Conservation (phyloP, 2,888 invertebrate species). For the Tenodera sinensis region DNA sequence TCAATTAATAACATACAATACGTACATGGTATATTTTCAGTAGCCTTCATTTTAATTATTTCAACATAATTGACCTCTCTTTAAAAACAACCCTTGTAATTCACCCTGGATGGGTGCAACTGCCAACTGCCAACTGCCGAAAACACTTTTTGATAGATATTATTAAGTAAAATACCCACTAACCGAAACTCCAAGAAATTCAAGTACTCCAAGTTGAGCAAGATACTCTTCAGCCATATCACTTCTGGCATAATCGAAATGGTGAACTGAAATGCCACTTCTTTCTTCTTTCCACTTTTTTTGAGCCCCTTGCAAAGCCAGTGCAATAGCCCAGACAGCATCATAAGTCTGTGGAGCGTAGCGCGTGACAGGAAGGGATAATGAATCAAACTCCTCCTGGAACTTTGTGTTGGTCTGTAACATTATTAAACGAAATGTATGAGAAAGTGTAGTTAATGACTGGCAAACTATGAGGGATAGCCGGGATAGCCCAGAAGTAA, state of each 20-base stretch:
- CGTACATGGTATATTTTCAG: too few relatives aligned
- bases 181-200: constrained; percentile 84
- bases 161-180: constrained; percentile 43
- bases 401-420: constrained; percentile 64
- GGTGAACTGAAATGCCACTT: constrained; percentile 47
- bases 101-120: too few relatives aligned
- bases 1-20: too few relatives aligned
- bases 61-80: too few relatives aligned
- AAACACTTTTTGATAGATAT: too few relatives aligned
- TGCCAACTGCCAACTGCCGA: too few relatives aligned
- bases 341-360: constrained; percentile 83
- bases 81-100: too few relatives aligned
- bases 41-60: too few relatives aligned
- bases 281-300: constrained; percentile 49
- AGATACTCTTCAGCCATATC: constrained; percentile 71
- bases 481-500: too few relatives aligned
- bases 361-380: constrained; percentile 40
- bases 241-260: constrained; percentile 70
- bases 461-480: too few relatives aligned
- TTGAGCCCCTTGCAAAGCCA: constrained; percentile 67
- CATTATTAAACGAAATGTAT: too few relatives aligned
- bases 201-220: constrained; percentile 65
- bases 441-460: too few relatives aligned
- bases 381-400: constrained; percentile 52
- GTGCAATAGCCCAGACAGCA: constrained; percentile 85